Evolutionary conservation across 2,797 vertebrate species (phyloP).

Genomic region (Xenentodon cancila): DNA sequence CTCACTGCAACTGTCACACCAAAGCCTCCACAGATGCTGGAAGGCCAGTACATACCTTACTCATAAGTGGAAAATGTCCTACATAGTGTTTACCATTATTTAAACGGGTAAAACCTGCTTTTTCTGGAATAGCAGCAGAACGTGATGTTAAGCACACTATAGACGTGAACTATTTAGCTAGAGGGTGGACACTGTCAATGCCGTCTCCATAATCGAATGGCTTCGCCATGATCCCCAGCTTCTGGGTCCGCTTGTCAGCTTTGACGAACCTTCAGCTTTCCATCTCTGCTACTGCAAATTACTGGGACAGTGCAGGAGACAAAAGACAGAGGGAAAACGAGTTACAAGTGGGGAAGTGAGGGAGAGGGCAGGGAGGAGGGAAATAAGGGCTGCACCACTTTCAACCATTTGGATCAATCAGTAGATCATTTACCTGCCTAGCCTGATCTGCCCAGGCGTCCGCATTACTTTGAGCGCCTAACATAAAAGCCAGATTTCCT

Average conservation of each 20-base stretch:
- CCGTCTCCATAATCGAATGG: constrained; percentile 85
- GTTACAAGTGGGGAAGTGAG: constrained; percentile 62
- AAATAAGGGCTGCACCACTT: constrained; percentile 83
- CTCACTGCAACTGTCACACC: constrained; percentile 29
- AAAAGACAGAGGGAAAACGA: constrained; percentile 47
- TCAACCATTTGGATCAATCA: constrained; percentile 90
- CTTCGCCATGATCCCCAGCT: constrained; percentile 85
- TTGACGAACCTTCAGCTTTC: constrained; percentile 89
- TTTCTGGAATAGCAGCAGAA: constrained; percentile 51
- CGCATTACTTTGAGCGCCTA: constrained; percentile 79
- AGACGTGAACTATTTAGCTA: constrained; percentile 38
- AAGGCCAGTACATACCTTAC: not conserved
- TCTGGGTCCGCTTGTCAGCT: constrained; percentile 91
- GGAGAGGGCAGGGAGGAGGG: constrained; percentile 21
- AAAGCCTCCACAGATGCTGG: not conserved
- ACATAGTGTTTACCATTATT: constrained; percentile 2
- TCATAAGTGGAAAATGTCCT: constrained; percentile 13
- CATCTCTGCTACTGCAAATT: constrained; percentile 87
- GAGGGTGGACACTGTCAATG: constrained; percentile 60
- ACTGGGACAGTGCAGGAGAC: constrained; percentile 62
- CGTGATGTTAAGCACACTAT: constrained; percentile 42
- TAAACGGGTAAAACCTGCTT: constrained; percentile 29
- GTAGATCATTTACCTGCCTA: constrained; percentile 90
- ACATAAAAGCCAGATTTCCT: constrained; percentile 85
- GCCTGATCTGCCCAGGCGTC: constrained; percentile 86